phyloP scores from a whole-genome alignment of 2,888 invertebrate species.

The Perithous albicinctus region DNA sequence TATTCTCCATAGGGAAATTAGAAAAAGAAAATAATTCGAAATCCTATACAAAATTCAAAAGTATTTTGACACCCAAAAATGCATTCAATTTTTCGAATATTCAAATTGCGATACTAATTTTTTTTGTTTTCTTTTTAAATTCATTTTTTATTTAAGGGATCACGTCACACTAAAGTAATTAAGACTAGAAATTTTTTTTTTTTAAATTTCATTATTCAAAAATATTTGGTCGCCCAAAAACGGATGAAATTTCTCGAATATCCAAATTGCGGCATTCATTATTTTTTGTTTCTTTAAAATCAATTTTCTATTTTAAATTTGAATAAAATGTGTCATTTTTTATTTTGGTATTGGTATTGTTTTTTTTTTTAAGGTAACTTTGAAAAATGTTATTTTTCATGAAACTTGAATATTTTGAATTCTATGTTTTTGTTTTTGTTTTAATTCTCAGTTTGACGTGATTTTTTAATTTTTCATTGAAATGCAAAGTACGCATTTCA shows the following conservation, averaged over 20 bases:
- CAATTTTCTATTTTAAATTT: not conserved
- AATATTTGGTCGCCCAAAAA: not conserved
- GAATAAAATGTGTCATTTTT: not conserved
- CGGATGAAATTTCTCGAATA: not conserved
- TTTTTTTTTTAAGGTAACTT: no score
- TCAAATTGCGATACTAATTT: not conserved
- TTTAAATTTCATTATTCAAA: no score
- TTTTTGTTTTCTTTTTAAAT: not conserved
- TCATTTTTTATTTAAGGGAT: not conserved
- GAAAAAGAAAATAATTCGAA: conserved; percentile 12
- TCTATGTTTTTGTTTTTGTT: no score
- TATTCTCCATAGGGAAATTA: conserved; percentile 54
- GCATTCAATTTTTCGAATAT: not conserved
- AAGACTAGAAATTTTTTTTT: no score
- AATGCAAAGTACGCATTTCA: not conserved
- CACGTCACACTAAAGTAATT: not conserved
- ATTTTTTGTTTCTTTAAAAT: not conserved
- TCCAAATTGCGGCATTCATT: not conserved
- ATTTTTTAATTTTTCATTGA: not conserved
- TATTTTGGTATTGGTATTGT: not conserved
- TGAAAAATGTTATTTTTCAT: no score
- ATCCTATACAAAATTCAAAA: conserved; percentile 4
- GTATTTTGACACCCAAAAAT: not conserved
- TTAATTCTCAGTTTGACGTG: conserved; percentile 6
- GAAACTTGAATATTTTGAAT: no score